Base-by-base conservation (phyloP, 2,797 vertebrate genomes). In the Antennarius maculatus region DNA sequence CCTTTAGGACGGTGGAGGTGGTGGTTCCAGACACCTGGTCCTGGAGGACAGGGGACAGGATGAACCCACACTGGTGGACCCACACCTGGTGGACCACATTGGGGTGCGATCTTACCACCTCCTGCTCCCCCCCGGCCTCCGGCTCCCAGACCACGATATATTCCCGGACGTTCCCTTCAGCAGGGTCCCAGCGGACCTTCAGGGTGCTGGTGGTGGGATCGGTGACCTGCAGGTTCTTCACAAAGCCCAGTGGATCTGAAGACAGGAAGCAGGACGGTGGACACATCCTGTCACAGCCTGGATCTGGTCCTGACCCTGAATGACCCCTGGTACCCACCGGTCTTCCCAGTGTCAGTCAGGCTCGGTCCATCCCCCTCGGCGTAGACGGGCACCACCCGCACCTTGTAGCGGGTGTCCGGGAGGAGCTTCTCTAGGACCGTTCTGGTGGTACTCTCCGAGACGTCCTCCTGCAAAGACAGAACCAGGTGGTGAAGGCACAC, bases 121-220 rank as follows among this genome's bases (percentile, higher is more conserved):
- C 94, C 82, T 96, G 95, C 15, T 93, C 79, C 49, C 94, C 94
- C 53, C 95, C 95, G 1, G 89, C 83, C 0, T 87, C 53, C 0
- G 96, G 95, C 34, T 88, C 74, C 74, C 96, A 98, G 86, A 92
- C 93, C 15, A 99, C 87, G 17, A 96, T 96, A 90, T 99, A 99
- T 47, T 97, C 96, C 0, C 96, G 94, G 5, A 97, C 97, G 18
- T 71, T 96, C 28, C 97, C 97, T 84, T 98, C 97, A 0, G 97
- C 95, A 0, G 97, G 94, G 23, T 97, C 95, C 97, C 97, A 99
- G 78, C 96, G 94, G 47, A 97, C 90, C n/a, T 93, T 97, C 68
- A 99, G 76, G 16, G 94, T 94, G 86, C 95, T 98, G 72, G 95
- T 96, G 57, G 95, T 97, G 16, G 97, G 96, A 72, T 99, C 95